phyloP scores from a whole-genome alignment of 2,113 vertebrate genomes.

The Pardalotus punctatus region DNA sequence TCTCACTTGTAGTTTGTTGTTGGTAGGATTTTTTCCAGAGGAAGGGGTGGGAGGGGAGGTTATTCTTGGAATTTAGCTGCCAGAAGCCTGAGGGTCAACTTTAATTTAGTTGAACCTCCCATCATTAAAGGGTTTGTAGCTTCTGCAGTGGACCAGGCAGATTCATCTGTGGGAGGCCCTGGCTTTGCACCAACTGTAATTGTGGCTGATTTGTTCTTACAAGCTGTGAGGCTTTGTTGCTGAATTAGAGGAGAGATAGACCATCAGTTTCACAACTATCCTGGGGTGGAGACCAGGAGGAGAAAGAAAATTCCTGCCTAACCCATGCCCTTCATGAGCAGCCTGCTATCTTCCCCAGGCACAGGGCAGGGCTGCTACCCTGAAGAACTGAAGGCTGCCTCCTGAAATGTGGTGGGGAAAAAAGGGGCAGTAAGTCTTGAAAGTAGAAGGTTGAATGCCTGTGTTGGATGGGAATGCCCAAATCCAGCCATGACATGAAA shows the following conservation, averaged over 20 bases:
- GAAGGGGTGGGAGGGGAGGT: conserved; percentile 14
- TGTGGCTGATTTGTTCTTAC: conserved; percentile 21
- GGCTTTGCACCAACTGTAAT: conserved; percentile 41
- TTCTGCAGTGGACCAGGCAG: conserved; percentile 35
- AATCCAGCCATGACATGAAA: neutral
- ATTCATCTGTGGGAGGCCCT: conserved; percentile 43
- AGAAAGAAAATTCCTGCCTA: neutral
- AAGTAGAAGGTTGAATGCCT: neutral
- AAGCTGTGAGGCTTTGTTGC: neutral
- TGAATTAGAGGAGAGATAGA: conserved; percentile 10
- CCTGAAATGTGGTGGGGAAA: neutral
- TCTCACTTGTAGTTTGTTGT: conserved; percentile 65
- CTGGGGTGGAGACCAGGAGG: neutral
- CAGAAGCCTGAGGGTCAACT: conserved; percentile 51
- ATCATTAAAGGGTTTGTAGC: conserved; percentile 49
- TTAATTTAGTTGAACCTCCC: conserved; percentile 44
- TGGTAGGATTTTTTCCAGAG: conserved; percentile 36
- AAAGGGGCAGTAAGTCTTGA: neutral
- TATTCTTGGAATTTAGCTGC: conserved; percentile 53
- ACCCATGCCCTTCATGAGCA: neutral
- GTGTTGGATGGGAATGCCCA: neutral
- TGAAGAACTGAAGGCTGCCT: neutral
- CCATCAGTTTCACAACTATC: neutral
- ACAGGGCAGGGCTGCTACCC: neutral
- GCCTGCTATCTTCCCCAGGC: neutral